Evolutionary conservation across 1,140 invertebrate genomes (phyloP).

Genomic region (Drosophila repleta): DNA sequence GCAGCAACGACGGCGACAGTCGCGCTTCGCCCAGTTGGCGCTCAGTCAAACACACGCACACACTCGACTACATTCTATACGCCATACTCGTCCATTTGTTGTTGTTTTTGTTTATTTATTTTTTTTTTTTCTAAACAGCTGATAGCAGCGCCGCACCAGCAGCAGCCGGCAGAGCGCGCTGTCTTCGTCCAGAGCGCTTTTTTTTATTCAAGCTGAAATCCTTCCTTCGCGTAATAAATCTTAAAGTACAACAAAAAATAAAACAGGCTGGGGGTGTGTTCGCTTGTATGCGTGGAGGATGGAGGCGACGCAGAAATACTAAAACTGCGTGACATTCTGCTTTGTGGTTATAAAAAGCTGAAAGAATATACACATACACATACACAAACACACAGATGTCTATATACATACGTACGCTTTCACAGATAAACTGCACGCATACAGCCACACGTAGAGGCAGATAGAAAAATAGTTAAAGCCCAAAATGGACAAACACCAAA

Average conservation of each 20-base stretch:
- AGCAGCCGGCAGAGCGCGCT: constrained; percentile 20
- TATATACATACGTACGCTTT: constrained; percentile 22
- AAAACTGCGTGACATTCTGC: constrained; percentile 66
- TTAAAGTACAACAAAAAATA: constrained; percentile 2
- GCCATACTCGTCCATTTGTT: constrained; percentile 41
- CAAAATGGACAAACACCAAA: constrained; percentile 67
- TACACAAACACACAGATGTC: neutral
- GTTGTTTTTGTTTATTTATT: constrained; percentile 1
- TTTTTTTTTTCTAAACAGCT: constrained; percentile 51
- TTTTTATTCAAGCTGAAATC: constrained; percentile 5
- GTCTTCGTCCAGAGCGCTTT: constrained; percentile 3
- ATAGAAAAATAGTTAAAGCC: constrained; percentile 51
- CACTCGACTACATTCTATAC: constrained; percentile 31
- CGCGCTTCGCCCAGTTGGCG: constrained; percentile 65
- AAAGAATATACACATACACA: constrained; percentile 3
- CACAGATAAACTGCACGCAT: constrained; percentile 29
- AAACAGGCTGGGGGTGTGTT: constrained; percentile 2
- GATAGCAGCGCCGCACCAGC: constrained; percentile 45
- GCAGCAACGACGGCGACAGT: constrained; percentile 29
- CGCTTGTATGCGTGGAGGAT: neutral
- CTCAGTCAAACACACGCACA: constrained; percentile 56
- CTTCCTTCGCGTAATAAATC: constrained; percentile 23
- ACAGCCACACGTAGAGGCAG: constrained; percentile 19
- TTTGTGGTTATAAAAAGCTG: constrained; percentile 52
- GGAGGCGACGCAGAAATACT: constrained; percentile 15